Evolutionary conservation across 2,113 vertebrate genomes (phyloP), one percentile per base, ranked within the genome.

Genomic region (Epinephelus lanceolatus): DNA sequence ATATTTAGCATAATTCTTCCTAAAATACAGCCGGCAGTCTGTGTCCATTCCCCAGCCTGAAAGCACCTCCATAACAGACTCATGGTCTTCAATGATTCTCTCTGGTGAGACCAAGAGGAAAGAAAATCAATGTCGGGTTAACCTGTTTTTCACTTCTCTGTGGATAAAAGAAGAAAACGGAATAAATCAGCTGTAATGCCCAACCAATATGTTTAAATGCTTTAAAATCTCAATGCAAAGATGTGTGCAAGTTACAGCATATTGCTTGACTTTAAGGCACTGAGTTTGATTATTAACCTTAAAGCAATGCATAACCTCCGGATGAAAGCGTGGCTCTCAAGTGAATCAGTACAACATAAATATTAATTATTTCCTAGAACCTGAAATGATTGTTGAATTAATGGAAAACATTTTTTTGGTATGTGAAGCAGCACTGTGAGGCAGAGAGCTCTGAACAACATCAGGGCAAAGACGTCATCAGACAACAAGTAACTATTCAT

Each of bases 1-100:
- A 86, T 99, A 99, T 94, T 99, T 99, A 83, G 97, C 97, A 90
- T 97, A 98, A 93, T 99, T 98, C 95, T 99, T 99, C 91, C 97
- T 97, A 94, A 99, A 97, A 92, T 95, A 97, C n/a, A 99, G 93
- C 33, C 96, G 96, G 91, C 95, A 97, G 91, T 97, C 96, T 25
- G 97, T 94, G 91, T 98, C 97, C 95, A 97, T 96, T 49, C 94
- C 96, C 96, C 97, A 98, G 6, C 95, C 96, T 67, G 98, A 97
- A 2, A 98, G 96, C 25, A 99, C 96, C 91, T 98, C 97, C 88
- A 96, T 94, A 55, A 99, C 96, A 66, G 96, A 93, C 89, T 99
- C 98, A 87, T 99, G 98, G 88, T 99, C 98, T 94, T 99, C 98
- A 91, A 99, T 95, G 85, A 93, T 96, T 96, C 98, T 96, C 93